phyloP scores from a whole-genome alignment of 2,888 invertebrate genomes.

The Polylopha cassiicola region DNA sequence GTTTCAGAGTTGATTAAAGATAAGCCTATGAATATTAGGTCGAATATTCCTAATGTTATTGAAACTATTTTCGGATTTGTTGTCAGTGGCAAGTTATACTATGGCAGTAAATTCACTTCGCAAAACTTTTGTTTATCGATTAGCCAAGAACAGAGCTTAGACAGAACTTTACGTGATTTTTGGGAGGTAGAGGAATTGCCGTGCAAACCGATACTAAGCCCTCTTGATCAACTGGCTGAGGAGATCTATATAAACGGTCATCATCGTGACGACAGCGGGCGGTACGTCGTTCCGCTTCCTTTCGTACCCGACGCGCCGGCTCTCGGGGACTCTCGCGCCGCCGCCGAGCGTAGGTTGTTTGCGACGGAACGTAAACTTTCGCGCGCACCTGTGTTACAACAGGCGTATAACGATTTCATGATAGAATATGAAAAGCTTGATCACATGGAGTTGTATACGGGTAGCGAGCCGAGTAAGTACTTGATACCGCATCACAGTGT shows the following conservation, averaged over 20 bases:
- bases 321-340: neutral
- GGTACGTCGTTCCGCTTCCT: neutral
- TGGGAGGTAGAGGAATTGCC: conserved; percentile 6
- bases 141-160: neutral
- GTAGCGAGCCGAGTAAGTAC: neutral
- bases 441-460: neutral
- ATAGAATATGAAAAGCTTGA: neutral
- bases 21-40: neutral
- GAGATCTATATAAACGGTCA: neutral
- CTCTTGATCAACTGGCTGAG: conserved; percentile 2
- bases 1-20: neutral
- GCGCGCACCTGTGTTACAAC: neutral
- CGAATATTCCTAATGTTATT: neutral
- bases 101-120: neutral
- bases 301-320: neutral
- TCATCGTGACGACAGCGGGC: neutral
- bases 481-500: conserved; percentile 1
- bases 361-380: neutral
- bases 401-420: conserved; percentile 1
- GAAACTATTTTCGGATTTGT: too few relatives aligned
- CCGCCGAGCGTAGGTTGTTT: neutral
- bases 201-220: neutral
- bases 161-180: conserved; percentile 2
- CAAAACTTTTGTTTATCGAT: neutral
- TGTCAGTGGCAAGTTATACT: too few relatives aligned